Evolutionary conservation across 2,113 vertebrate species (phyloP), one percentile per base, ranked within the genome.

Genomic region (Paramisgurnus dabryanus): DNA sequence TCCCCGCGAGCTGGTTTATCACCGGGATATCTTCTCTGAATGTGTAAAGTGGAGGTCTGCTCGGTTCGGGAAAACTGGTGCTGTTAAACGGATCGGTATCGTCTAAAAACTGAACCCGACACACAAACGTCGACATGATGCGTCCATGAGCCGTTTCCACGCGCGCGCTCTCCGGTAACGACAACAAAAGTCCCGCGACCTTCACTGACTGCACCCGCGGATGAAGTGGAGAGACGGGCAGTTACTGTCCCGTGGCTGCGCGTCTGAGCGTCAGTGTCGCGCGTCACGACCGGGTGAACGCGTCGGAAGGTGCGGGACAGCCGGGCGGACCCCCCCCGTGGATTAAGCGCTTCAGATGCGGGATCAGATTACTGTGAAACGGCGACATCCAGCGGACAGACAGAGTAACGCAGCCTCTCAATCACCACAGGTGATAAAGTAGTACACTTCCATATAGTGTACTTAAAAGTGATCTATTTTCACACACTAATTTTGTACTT

Each of bases 61-160:
- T 96, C 86, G 96, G 96, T 81, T 98, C 96, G 15, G 96, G 96
- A 87, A 98, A 98, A 84, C 93, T 97, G 67, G 96, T 98, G 90
- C 96, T 97, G 90, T 95, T 97, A 87, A 98, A 98, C 65, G 96
- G 96, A 91, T 97, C 96, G 79, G 96, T 98, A 87, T 98, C 96
- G 84, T 98, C 96, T 90, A 98, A 89, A 87, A 98, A 96, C 92
- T 98, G 96, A 89, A 98, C 95, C 90, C 96, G 91, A 93, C 94
- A 97, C 68, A 94, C 91, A 86, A 96, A 90, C 86, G 95, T 94
- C 90, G 95, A 93, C 96, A 98, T 98, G 93, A 87, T 87, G 92
- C 91, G 87, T 77, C 41, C 74, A 72, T 70, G 60, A 53, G 49
- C 70, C 65, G 80, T 80, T 18, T 60, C 69, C 58, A 64, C 34